phyloP scores from a whole-genome alignment of 1,140 invertebrate genomes.

The Drosophila carrolli region DNA sequence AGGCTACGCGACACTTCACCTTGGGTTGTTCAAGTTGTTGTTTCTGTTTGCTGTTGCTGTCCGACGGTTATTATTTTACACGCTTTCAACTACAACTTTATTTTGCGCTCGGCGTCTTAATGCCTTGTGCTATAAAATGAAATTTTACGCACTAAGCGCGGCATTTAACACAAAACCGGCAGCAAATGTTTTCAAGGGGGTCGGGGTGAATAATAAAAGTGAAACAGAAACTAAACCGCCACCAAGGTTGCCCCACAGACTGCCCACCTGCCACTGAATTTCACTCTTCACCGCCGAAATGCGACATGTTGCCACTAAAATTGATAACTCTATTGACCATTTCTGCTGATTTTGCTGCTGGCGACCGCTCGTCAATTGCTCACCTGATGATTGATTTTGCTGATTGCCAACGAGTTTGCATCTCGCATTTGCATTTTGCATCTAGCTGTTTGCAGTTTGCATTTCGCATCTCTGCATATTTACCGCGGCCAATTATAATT shows the following conservation, averaged over 20 bases:
- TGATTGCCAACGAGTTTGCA: slow-evolving; percentile 76
- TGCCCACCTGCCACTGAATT: slow-evolving; percentile 31
- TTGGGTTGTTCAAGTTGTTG: slow-evolving; percentile 35
- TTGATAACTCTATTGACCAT: slow-evolving; percentile 81
- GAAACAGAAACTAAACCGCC: slow-evolving; percentile 34
- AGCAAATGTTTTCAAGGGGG: neutral
- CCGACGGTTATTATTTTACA: slow-evolving; percentile 60
- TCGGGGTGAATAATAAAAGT: slow-evolving; percentile 26
- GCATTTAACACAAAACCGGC: slow-evolving; percentile 41
- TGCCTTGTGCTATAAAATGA: slow-evolving; percentile 67
- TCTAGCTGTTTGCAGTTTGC: slow-evolving; percentile 40
- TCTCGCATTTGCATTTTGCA: slow-evolving; percentile 61
- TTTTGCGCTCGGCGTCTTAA: slow-evolving; percentile 59
- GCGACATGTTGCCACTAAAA: slow-evolving; percentile 72
- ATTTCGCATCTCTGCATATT: slow-evolving; percentile 49
- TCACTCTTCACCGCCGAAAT: slow-evolving; percentile 30
- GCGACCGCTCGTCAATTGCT: slow-evolving; percentile 68
- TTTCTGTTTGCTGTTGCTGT: slow-evolving; percentile 12
- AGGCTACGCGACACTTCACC: slow-evolving; percentile 47
- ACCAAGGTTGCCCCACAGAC: slow-evolving; percentile 44
- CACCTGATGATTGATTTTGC: slow-evolving; percentile 75
- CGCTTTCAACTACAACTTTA: slow-evolving; percentile 65
- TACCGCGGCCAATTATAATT: slow-evolving; percentile 76
- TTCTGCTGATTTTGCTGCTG: slow-evolving; percentile 39
- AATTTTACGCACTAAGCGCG: slow-evolving; percentile 68